Percentiles rank a stretch among this genome's conserved stretches.
Conservation (phyloP, 2,113 vertebrate genomes). For the Oreochromis spilurus region DNA sequence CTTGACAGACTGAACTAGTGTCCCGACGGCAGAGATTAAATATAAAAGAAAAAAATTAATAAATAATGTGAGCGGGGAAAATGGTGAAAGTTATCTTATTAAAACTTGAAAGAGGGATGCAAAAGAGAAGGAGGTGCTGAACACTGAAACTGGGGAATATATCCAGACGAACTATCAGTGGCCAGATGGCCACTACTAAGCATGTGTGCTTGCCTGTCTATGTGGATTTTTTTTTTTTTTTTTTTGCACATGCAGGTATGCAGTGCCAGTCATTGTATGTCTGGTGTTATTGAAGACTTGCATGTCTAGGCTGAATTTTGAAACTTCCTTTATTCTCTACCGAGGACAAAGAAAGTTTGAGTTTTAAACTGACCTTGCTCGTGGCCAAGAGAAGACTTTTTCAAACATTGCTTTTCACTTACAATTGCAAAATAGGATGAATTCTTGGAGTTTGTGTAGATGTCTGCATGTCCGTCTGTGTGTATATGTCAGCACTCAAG, state of each 20-base stretch:
- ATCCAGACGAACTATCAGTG: background rate
- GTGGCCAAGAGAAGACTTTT: background rate
- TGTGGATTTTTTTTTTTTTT: background rate
- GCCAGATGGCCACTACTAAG: constrained; percentile 21
- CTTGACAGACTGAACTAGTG: constrained; percentile 31
- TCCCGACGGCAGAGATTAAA: constrained; percentile 60
- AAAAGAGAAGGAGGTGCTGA: constrained; percentile 33
- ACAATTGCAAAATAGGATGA: background rate
- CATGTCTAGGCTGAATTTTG: background rate
- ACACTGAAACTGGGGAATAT: constrained; percentile 22
- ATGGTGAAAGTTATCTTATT: constrained; percentile 65
- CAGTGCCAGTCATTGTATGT: background rate
- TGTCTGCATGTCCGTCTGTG: background rate
- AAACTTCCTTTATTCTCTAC: background rate
- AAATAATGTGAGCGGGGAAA: constrained; percentile 33
- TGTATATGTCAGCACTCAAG: background rate
- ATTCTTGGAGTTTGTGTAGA: background rate
- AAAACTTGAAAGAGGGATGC: constrained; percentile 68
- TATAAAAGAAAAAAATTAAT: constrained; percentile 47
- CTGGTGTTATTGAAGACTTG: background rate
- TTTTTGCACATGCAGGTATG: background rate
- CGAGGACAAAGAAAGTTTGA: background rate
- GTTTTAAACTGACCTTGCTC: background rate
- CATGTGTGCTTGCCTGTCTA: background rate
- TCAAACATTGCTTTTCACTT: background rate